phyloP scores from a whole-genome alignment of 2,888 invertebrate genomes.

The Theodoxus fluviatilis region DNA sequence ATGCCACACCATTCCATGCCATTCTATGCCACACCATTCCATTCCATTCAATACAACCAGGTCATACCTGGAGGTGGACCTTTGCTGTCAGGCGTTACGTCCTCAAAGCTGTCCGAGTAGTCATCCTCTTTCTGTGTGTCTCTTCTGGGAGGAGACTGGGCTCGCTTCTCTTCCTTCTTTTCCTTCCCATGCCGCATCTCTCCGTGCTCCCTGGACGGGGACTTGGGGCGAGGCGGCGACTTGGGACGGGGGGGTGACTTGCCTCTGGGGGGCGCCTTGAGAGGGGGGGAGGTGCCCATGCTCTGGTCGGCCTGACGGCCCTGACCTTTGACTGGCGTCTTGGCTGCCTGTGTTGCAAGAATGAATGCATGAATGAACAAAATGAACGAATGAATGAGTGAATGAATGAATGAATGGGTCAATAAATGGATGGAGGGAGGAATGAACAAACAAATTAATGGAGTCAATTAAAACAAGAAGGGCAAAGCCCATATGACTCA shows the following conservation, averaged over 20 bases:
- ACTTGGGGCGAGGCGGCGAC: conserved; percentile 33
- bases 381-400: not conserved
- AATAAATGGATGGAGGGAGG: too few relatives aligned
- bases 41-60: too few relatives aligned
- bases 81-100: too few relatives aligned
- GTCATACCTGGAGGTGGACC: too few relatives aligned
- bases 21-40: too few relatives aligned
- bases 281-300: not conserved
- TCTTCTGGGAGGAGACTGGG: conserved; percentile 27
- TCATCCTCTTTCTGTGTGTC: conserved; percentile 32
- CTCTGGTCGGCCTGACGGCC: conserved; percentile 12
- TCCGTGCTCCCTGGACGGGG: conserved; percentile 28
- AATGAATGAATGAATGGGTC: not conserved
- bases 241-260: conserved; percentile 31
- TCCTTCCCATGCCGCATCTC: too few relatives aligned
- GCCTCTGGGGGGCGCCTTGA: conserved; percentile 26
- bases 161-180: not conserved
- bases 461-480: too few relatives aligned
- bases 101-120: conserved; percentile 51
- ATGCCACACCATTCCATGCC: too few relatives aligned
- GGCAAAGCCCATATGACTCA: too few relatives aligned
- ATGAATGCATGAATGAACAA: conserved; percentile 1
- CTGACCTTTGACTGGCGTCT: conserved; percentile 41
- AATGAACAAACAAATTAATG: too few relatives aligned
- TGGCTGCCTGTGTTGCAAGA: conserved; percentile 43